These are phyloP conservation scores for Tanytarsus gracilentus DNA, from an alignment of 2,888 invertebrate species.

Conservation along the genomic window DNA sequence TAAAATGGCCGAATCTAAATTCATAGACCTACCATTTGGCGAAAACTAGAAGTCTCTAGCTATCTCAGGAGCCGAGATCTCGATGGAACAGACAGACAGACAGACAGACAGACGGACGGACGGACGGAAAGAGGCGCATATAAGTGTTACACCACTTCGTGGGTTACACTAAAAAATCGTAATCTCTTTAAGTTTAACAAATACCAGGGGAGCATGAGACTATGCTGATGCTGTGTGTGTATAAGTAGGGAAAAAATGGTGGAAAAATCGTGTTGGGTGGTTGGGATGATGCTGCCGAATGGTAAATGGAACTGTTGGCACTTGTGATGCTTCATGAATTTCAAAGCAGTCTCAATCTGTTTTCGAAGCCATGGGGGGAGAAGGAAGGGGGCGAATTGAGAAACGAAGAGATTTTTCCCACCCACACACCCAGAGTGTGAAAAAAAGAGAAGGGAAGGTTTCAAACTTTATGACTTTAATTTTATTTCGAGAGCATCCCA, in stretches of 20 bases:
- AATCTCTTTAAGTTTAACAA: conserved; percentile 25
- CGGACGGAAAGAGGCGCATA: no score
- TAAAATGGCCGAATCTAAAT: no score
- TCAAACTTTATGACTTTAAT: conserved; percentile 11
- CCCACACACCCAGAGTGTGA: no score
- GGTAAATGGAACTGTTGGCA: conserved; percentile 17
- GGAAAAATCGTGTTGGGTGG: conserved; percentile 3
- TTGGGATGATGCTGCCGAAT: not conserved
- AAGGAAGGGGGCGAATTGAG: no score
- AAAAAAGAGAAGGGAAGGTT: not conserved
- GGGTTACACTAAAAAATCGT: conserved; percentile 6
- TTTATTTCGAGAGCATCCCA: not conserved
- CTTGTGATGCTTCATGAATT: conserved; percentile 23
- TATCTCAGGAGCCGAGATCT: no score
- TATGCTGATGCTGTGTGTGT: not conserved
- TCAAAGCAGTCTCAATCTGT: conserved; percentile 15
- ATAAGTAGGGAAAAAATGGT: not conserved
- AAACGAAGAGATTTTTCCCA: no score
- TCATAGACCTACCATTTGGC: no score
- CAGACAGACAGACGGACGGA: not conserved
- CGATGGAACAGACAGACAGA: conserved; percentile 1
- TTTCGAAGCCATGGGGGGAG: no score
- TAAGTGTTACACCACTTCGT: no score
- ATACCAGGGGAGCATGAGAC: conserved; percentile 9
- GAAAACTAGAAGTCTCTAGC: no score